phyloP scores from a whole-genome alignment of 2,888 invertebrate genomes.

The Asteroscopus sphinx region DNA sequence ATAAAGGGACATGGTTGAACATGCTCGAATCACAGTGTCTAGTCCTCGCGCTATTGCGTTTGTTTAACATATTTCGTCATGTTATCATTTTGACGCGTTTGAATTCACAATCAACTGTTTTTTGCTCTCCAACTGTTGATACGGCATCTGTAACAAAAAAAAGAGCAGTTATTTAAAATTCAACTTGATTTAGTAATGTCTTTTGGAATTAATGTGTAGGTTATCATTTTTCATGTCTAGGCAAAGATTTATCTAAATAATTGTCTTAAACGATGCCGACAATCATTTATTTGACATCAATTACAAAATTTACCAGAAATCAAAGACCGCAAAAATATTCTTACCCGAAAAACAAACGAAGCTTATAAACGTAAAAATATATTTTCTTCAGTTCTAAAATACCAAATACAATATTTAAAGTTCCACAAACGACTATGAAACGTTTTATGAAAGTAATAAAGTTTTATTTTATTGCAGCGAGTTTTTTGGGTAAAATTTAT shows the following conservation, averaged over 20 bases:
- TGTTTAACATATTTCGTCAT: constrained; percentile 83
- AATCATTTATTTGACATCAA: no score
- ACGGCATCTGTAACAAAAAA: constrained; percentile 80
- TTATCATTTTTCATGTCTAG: no score
- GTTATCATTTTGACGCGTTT: constrained; percentile 75
- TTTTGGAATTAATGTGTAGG: no score
- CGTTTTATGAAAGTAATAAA: constrained; percentile 51
- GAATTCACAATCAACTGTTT: constrained; percentile 61
- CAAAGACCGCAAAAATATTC: neutral
- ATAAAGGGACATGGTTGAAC: constrained; percentile 67
- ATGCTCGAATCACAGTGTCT: constrained; percentile 73
- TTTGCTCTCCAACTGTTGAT: constrained; percentile 55
- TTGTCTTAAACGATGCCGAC: no score
- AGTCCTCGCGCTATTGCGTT: constrained; percentile 73
- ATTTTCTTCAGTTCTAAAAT: constrained; percentile 20
- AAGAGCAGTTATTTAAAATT: neutral
- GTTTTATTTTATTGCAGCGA: constrained; percentile 51
- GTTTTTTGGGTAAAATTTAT: constrained; percentile 53
- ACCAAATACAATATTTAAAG: constrained; percentile 40
- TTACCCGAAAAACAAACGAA: constrained; percentile 2
- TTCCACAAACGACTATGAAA: constrained; percentile 43
- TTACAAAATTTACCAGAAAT: neutral
- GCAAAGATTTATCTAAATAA: no score
- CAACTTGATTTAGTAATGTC: no score
- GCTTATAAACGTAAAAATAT: constrained; percentile 9